Percentiles rank a stretch among this genome's conserved stretches.
Conservation (phyloP, 2,113 vertebrate genomes). For the Phalacrocorax brasilianus region DNA sequence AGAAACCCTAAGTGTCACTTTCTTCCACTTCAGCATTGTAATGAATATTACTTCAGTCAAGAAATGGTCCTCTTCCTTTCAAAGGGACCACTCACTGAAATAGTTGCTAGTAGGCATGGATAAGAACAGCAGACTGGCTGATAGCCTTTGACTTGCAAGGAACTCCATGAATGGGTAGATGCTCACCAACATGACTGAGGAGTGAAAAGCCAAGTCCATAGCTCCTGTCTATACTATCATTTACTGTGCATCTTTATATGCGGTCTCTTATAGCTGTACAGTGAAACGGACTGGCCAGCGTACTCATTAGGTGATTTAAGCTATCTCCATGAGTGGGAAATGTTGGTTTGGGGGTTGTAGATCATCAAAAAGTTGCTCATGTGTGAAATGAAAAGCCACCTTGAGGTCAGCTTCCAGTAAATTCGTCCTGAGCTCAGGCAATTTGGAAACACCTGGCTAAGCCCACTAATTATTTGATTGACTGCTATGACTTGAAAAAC, state of each 20-base stretch:
- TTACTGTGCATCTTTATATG: neutral
- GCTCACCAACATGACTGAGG: neutral
- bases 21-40: neutral
- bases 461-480: slow-evolving; percentile 27
- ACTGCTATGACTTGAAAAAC: slow-evolving; percentile 29
- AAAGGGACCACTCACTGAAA: neutral
- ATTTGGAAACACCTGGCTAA: slow-evolving; percentile 7
- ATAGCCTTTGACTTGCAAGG: neutral
- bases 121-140: neutral
- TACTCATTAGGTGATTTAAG: neutral
- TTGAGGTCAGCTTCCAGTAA: slow-evolving; percentile 29
- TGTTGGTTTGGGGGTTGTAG: neutral
- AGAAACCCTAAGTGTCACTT: neutral
- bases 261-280: neutral
- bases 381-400: slow-evolving; percentile 55
- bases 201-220: neutral
- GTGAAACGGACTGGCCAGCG: neutral
- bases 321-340: neutral
- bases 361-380: slow-evolving; percentile 37
- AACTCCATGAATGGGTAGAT: neutral
- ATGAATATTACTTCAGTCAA: neutral
- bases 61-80: neutral
- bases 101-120: neutral
- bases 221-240: neutral
- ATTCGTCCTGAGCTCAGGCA: neutral